These are phyloP conservation scores for Erpornis zantholeuca DNA, from an alignment of 2,113 vertebrate species.

Conservation along the genomic window DNA sequence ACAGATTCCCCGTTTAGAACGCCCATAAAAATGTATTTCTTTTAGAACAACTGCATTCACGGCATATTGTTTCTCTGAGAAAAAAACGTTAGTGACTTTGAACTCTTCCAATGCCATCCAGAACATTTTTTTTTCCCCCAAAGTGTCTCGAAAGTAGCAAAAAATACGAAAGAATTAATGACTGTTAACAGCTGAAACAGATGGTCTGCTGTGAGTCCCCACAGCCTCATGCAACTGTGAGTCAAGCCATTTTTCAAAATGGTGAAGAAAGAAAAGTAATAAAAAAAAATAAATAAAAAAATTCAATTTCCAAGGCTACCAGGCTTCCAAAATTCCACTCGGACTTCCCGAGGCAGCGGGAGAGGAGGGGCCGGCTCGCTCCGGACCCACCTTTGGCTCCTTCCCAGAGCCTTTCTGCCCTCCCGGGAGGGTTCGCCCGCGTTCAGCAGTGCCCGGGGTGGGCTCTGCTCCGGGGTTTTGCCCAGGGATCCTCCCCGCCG, in stretches of 20 bases:
- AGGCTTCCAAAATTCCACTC: not conserved
- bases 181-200: constrained; percentile 60
- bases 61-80: not conserved
- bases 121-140: not conserved
- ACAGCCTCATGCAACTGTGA: constrained; percentile 56
- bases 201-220: constrained; percentile 56
- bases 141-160: constrained; percentile 37
- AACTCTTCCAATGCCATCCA: constrained; percentile 26
- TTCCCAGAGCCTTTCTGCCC: not conserved
- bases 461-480: not conserved
- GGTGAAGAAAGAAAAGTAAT: not conserved
- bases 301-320: not conserved
- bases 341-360: not conserved
- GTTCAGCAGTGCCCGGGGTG: not conserved
- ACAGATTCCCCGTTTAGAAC: not conserved
- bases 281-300: not conserved
- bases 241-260: constrained; percentile 44
- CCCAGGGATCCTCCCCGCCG: not conserved
- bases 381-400: not conserved
- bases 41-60: not conserved
- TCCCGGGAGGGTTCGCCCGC: not conserved
- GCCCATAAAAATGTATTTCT: not conserved
- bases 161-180: constrained; percentile 38
- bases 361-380: not conserved
- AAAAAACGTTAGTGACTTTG: not conserved